Percentiles rank a stretch among this genome's conserved stretches.
These are phyloP conservation scores for Aphidius gifuensis DNA, from an alignment of 1,140 invertebrate species.

Conservation along the genomic window DNA sequence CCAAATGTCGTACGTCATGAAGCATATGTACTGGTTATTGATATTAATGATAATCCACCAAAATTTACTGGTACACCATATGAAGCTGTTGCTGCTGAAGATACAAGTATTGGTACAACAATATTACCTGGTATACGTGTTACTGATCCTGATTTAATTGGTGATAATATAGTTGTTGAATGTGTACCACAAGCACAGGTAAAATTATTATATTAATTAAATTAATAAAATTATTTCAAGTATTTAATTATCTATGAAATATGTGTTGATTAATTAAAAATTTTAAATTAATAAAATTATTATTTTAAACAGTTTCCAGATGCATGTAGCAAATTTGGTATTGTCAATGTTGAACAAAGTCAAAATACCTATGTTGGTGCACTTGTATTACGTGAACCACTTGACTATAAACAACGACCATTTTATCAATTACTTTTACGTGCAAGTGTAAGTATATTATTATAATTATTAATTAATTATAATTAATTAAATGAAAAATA, in stretches of 20 bases:
- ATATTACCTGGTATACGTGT: conserved; percentile 72
- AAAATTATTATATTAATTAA: conserved; percentile 22
- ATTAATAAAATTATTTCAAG: background rate
- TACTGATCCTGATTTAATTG: conserved; percentile 74
- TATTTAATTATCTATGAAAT: background rate
- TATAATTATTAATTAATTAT: background rate
- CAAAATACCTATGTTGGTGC: conserved; percentile 64
- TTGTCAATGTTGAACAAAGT: conserved; percentile 63
- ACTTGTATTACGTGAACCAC: conserved; percentile 62
- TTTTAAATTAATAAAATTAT: too few species aligned
- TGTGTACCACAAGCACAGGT: conserved; percentile 62
- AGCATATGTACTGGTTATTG: conserved; percentile 78
- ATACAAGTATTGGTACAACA: conserved; percentile 69
- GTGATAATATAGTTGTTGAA: conserved; percentile 74
- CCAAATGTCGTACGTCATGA: conserved; percentile 76
- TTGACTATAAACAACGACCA: conserved; percentile 71
- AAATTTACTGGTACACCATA: conserved; percentile 75
- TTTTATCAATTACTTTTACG: conserved; percentile 70
- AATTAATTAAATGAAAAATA: conserved; percentile 30
- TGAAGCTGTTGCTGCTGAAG: conserved; percentile 74
- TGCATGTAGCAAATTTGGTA: conserved; percentile 68
- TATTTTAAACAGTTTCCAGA: conserved; percentile 60
- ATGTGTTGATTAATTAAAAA: background rate
- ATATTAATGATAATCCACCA: conserved; percentile 87
- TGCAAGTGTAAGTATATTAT: conserved; percentile 64